Conservation (phyloP, 2,888 invertebrate genomes). For the Pedicia rivosa region DNA sequence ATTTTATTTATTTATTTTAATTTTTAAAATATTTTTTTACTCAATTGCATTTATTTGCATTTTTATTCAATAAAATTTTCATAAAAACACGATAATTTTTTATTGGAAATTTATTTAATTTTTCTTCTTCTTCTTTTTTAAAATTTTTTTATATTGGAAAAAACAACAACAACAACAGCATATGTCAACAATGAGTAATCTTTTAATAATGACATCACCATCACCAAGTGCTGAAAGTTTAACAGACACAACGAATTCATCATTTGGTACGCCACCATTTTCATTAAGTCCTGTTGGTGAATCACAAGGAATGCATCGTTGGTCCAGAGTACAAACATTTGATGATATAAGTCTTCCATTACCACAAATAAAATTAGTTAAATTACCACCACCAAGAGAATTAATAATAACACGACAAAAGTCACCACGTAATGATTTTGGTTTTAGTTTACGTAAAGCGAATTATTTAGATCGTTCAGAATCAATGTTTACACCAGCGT, state of each 20-base stretch:
- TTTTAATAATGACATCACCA: slow-evolving; percentile 54
- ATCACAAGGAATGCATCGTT: slow-evolving; percentile 65
- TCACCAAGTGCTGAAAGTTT: slow-evolving; percentile 72
- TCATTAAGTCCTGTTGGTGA: slow-evolving; percentile 74
- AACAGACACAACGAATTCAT: slow-evolving; percentile 74
- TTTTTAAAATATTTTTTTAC: too few relatives aligned
- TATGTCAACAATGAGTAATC: slow-evolving; percentile 18
- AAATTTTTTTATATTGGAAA: too few relatives aligned
- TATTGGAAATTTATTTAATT: too few relatives aligned
- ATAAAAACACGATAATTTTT: slow-evolving; percentile 1
- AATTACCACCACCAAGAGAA: slow-evolving; percentile 53
- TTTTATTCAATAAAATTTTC: too few relatives aligned
- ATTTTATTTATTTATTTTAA: too few relatives aligned
- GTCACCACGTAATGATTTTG: slow-evolving; percentile 79
- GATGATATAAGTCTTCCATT: slow-evolving; percentile 58
- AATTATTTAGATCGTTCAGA: slow-evolving; percentile 56
- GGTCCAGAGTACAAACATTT: slow-evolving; percentile 62
- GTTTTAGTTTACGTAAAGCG: slow-evolving; percentile 74
- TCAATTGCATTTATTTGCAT: too few relatives aligned
- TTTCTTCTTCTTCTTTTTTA: too few relatives aligned
- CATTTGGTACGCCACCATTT: slow-evolving; percentile 75
- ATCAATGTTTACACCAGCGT: slow-evolving; percentile 24
- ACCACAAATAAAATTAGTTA: slow-evolving; percentile 51
- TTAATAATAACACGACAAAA: slow-evolving; percentile 64
- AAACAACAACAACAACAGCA: neutral